A percentile compares a stretch with the other conserved stretches of the same genome.
These are phyloP conservation scores for Spinibarbus caldwelli DNA, from an alignment of 2,797 vertebrate species.

Conservation along the genomic window DNA sequence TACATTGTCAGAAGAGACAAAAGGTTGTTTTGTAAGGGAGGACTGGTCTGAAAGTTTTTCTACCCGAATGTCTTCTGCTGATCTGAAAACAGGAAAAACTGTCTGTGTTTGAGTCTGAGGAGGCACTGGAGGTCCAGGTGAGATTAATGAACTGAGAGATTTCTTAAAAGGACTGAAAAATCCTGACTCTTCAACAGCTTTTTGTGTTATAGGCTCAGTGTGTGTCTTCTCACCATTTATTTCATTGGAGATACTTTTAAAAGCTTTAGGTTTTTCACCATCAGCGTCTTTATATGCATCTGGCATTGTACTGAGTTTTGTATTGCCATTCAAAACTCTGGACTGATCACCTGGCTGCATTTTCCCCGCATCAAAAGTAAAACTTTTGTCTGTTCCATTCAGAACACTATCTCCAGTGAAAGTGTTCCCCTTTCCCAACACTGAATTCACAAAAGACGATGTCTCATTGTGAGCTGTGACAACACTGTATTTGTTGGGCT, in stretches of 20 bases:
- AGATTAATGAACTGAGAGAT: constrained; percentile 86
- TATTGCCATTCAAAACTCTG: not conserved
- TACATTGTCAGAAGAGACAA: constrained; percentile 78
- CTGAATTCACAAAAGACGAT: constrained; percentile 73
- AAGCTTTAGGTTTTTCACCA: constrained; percentile 50
- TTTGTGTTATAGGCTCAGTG: constrained; percentile 45
- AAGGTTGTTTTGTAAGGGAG: constrained; percentile 74
- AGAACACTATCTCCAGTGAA: constrained; percentile 71
- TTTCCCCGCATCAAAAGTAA: constrained; percentile 43
- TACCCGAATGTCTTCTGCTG: constrained; percentile 72
- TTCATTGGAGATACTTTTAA: constrained; percentile 50
- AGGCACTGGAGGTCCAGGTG: constrained; percentile 71
- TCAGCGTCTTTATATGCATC: constrained; percentile 47
- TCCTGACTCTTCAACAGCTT: constrained; percentile 65
- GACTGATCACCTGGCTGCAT: constrained; percentile 37
- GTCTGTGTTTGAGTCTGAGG: constrained; percentile 70
- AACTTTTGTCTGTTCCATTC: constrained; percentile 40
- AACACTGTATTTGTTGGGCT: constrained; percentile 29
- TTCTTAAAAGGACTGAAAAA: constrained; percentile 90
- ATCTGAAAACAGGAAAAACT: constrained; percentile 78
- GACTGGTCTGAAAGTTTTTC: constrained; percentile 67
- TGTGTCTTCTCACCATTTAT: constrained; percentile 43
- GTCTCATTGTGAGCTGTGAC: constrained; percentile 57
- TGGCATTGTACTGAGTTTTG: constrained; percentile 49
- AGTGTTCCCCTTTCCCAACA: constrained; percentile 83